Conservation (phyloP, 2,113 vertebrate species). For the Hydropotes inermis region DNA sequence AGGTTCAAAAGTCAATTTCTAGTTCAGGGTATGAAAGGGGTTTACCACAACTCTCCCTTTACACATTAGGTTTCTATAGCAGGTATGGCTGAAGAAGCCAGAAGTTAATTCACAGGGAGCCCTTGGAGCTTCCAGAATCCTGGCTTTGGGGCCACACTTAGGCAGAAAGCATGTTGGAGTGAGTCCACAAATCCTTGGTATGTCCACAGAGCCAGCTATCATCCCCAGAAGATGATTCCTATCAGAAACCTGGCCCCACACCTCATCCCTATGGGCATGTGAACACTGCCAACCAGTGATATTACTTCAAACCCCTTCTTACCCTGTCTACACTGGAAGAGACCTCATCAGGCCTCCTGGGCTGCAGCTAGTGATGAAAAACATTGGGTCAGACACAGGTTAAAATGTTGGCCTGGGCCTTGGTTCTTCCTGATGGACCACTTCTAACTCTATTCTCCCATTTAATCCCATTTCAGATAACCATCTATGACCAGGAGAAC, state of each 20-base stretch:
- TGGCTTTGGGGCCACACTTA: neutral
- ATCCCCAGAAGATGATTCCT: neutral
- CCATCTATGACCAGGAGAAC: constrained; percentile 95
- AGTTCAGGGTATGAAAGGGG: neutral
- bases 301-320: neutral
- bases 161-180: neutral
- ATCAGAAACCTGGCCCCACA: neutral
- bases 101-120: neutral
- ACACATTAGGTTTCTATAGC: neutral
- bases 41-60: constrained; percentile 19
- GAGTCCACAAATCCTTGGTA: neutral
- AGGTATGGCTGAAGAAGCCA: neutral
- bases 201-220: neutral
- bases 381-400: neutral
- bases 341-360: neutral
- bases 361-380: neutral
- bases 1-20: constrained; percentile 14
- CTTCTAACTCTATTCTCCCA: neutral
- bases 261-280: neutral
- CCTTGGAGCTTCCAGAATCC: neutral
- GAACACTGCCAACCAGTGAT: neutral
- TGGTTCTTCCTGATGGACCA: neutral
- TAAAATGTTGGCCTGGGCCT: neutral
- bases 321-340: neutral
- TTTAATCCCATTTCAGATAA: constrained; percentile 85